Evolutionary conservation across 1,140 invertebrate species (phyloP).

Genomic region (Hydropsyche tenuis): DNA sequence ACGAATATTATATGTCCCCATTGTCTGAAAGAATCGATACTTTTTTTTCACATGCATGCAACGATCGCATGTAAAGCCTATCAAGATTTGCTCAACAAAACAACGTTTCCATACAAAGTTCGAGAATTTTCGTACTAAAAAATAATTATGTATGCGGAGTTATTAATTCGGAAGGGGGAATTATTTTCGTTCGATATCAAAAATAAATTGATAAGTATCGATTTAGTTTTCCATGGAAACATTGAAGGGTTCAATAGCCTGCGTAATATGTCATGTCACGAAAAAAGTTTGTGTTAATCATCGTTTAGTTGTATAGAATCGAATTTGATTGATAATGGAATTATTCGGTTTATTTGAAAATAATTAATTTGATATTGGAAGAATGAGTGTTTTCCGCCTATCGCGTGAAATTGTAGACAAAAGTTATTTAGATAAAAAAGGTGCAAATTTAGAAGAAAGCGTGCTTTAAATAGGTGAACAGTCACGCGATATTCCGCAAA

Average conservation of each 20-base stretch:
- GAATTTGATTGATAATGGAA: too few species aligned
- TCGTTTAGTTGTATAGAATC: too few species aligned
- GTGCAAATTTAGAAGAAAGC: conserved; percentile 7
- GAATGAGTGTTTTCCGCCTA: too few species aligned
- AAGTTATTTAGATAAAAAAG: neutral
- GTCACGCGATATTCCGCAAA: conserved; percentile 13
- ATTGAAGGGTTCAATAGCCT: neutral
- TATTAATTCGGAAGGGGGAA: too few species aligned
- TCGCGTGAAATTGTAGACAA: too few species aligned
- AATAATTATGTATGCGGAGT: too few species aligned
- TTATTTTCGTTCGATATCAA: too few species aligned
- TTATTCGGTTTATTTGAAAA: too few species aligned
- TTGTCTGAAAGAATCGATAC: conserved; percentile 14
- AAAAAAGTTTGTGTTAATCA: too few species aligned
- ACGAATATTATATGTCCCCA: neutral
- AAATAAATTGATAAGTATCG: conserved; percentile 3
- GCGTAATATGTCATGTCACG: too few species aligned
- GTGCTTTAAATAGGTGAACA: neutral
- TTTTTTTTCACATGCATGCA: neutral
- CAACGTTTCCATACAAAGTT: too few species aligned
- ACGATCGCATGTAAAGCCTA: neutral
- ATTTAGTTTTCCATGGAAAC: neutral
- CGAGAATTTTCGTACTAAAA: too few species aligned
- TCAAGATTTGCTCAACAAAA: neutral
- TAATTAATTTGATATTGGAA: neutral